phyloP scores from a whole-genome alignment of 2,888 invertebrate species.

The Coenonympha arcania region DNA sequence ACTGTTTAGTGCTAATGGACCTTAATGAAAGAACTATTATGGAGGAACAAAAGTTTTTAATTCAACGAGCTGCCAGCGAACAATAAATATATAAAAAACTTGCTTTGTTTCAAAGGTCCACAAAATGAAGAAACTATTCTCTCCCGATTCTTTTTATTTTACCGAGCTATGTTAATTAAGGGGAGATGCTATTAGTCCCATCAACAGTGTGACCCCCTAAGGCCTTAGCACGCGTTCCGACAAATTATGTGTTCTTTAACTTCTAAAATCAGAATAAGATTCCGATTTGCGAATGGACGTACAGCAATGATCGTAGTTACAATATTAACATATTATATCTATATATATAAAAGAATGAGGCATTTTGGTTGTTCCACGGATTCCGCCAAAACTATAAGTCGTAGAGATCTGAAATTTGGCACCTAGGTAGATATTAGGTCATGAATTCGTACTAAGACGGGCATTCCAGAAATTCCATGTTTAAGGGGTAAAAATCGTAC shows the following conservation, averaged over 20 bases:
- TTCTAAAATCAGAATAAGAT: not conserved
- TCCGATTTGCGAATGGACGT: too few species aligned
- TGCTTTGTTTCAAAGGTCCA: constrained; percentile 37
- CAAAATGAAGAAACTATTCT: constrained; percentile 41
- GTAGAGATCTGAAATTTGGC: too few species aligned
- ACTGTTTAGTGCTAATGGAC: too few species aligned
- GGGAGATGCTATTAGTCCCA: constrained; percentile 43
- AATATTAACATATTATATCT: too few species aligned
- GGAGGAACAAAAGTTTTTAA: constrained; percentile 25
- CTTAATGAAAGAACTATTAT: constrained; percentile 17
- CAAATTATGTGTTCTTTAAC: not conserved
- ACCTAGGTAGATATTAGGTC: too few species aligned
- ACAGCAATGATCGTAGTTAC: too few species aligned
- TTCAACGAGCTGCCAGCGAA: constrained; percentile 28
- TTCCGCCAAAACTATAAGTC: too few species aligned
- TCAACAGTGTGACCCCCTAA: constrained; percentile 32
- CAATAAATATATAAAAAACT: constrained; percentile 29
- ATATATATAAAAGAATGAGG: too few species aligned
- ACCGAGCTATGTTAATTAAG: constrained; percentile 58
- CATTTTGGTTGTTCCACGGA: too few species aligned
- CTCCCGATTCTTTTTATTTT: constrained; percentile 48
- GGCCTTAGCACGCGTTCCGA: not conserved
- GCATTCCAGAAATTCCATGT: too few species aligned
- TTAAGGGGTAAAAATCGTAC: too few species aligned
- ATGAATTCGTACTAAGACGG: too few species aligned